phyloP scores from a whole-genome alignment of 1,140 invertebrate genomes.

The Nymphalis io region DNA sequence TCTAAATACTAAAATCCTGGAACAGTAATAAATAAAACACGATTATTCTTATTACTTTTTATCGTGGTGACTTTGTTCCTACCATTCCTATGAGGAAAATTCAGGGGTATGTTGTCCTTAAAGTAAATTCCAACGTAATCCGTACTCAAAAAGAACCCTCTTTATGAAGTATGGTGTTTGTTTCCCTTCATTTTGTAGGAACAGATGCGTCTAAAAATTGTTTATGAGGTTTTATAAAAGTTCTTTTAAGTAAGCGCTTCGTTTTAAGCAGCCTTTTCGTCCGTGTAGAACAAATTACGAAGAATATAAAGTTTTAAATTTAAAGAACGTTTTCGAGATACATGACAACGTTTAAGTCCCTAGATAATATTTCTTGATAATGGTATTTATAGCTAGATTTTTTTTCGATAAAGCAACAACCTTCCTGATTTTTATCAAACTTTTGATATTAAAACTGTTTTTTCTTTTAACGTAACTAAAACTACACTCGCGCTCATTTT shows the following conservation, averaged over 20 bases:
- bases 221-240: slow-evolving; percentile 27
- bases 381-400: too few relatives aligned
- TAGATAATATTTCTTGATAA: too few relatives aligned
- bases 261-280: background rate
- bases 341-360: too few relatives aligned
- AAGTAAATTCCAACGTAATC: slow-evolving; percentile 53
- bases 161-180: slow-evolving; percentile 41
- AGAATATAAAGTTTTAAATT: too few relatives aligned
- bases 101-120: slow-evolving; percentile 47
- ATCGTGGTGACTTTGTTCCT: slow-evolving; percentile 41
- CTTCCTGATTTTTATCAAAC: too few relatives aligned
- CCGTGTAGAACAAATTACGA: background rate
- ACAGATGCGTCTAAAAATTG: slow-evolving; percentile 50
- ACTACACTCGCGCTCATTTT: too few relatives aligned
- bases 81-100: slow-evolving; percentile 52
- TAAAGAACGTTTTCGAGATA: too few relatives aligned
- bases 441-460: too few relatives aligned
- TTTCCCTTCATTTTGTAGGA: slow-evolving; percentile 52
- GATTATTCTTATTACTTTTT: slow-evolving; percentile 32
- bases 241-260: slow-evolving; percentile 13
- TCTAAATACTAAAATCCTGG: slow-evolving; percentile 5
- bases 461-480: too few relatives aligned
- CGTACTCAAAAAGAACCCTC: slow-evolving; percentile 39
- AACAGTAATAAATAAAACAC: slow-evolving; percentile 23
- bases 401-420: too few relatives aligned